Conservation (phyloP, 2,888 invertebrate species). For the Dynastes hyllus region DNA sequence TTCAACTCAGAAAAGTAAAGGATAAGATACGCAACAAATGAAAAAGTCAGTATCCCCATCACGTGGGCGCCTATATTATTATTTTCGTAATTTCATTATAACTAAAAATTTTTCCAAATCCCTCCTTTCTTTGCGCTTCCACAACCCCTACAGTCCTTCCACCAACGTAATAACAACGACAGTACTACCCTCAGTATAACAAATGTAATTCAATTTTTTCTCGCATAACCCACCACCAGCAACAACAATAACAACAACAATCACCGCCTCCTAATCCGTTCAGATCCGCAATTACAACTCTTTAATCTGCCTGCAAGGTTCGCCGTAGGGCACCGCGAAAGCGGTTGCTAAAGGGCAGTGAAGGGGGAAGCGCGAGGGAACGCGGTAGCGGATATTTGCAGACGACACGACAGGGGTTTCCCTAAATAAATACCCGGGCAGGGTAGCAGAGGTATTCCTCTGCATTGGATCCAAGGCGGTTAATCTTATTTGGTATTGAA, state of each 20-base stretch:
- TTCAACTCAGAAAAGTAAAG: no score
- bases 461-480: conserved; percentile 64
- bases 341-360: neutral
- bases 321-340: conserved; percentile 26
- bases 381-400: conserved; percentile 33
- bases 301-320: conserved; percentile 55
- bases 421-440: conserved; percentile 59
- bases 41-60: no score
- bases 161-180: no score
- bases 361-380: neutral
- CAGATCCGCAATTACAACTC: conserved; percentile 57
- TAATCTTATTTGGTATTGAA: conserved; percentile 66
- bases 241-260: conserved; percentile 55
- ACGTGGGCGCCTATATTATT: no score
- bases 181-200: neutral
- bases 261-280: conserved; percentile 56
- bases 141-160: no score
- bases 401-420: conserved; percentile 35
- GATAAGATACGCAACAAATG: no score
- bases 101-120: no score
- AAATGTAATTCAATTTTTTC: conserved; percentile 12
- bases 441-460: neutral
- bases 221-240: neutral
- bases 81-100: no score
- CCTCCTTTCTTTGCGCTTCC: no score